These are phyloP conservation scores for Macrocentrus cingulum DNA, from an alignment of 1,140 invertebrate species.

Conservation along the genomic window DNA sequence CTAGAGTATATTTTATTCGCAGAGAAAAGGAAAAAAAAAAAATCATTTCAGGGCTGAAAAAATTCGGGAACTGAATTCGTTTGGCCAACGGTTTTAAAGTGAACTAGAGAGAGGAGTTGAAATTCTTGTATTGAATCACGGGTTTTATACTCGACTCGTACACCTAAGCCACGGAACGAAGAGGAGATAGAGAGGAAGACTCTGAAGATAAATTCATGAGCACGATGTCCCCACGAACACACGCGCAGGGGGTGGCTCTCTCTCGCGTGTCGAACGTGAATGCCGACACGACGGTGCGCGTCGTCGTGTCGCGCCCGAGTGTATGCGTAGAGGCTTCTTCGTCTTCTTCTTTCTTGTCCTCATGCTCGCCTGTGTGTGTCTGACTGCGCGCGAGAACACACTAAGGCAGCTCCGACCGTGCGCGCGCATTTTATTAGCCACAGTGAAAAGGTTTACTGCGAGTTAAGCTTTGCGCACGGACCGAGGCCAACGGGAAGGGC, in stretches of 20 bases:
- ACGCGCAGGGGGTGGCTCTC: conserved; percentile 16
- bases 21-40: conserved; percentile 10
- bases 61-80: conserved; percentile 1
- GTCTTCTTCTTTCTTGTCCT: neutral
- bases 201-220: conserved; percentile 47
- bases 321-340: conserved; percentile 4
- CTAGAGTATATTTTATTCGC: conserved; percentile 1
- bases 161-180: conserved; percentile 9
- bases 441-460: conserved; percentile 17
- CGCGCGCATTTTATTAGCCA: conserved; percentile 44
- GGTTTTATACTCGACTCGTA: too few relatives aligned
- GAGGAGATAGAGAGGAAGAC: neutral
- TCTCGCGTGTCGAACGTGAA: conserved; percentile 19
- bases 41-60: neutral
- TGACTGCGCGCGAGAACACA: neutral
- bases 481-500: conserved; percentile 4
- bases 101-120: too few relatives aligned
- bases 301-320: conserved; percentile 13
- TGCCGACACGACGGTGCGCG: conserved; percentile 14
- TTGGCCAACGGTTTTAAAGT: conserved; percentile 10
- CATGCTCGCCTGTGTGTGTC: neutral
- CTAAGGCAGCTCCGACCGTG: conserved; percentile 8
- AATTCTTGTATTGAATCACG: too few relatives aligned
- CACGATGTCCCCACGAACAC: conserved; percentile 40
- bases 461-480: too few relatives aligned